These are phyloP conservation scores for Hydrolagus colliei DNA, from an alignment of 2,797 vertebrate species.

Conservation along the genomic window DNA sequence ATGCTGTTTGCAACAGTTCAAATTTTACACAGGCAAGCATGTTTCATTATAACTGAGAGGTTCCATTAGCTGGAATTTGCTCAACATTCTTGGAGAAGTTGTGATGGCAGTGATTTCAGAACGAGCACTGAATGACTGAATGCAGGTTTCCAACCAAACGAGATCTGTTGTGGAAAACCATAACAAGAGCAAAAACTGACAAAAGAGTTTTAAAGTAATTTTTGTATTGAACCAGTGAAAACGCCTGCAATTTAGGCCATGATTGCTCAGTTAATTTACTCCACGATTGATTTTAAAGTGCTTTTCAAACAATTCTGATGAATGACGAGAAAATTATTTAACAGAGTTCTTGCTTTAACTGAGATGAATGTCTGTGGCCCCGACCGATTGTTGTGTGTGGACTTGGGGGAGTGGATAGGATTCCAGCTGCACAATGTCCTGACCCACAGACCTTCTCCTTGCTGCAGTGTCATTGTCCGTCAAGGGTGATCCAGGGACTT, in stretches of 20 bases:
- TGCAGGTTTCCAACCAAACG: not conserved
- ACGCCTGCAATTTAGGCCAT: not conserved
- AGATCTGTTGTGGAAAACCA: not conserved
- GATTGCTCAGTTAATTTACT: not conserved
- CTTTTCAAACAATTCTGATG: slow-evolving; percentile 33
- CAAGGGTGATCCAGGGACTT: slow-evolving; percentile 40
- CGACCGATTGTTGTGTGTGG: slow-evolving; percentile 40
- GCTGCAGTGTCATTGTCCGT: slow-evolving; percentile 35
- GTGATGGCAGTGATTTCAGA: not conserved
- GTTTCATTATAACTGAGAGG: not conserved
- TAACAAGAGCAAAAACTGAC: not conserved
- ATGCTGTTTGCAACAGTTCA: too few species aligned
- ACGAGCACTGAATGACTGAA: not conserved
- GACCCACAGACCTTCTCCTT: slow-evolving; percentile 32
- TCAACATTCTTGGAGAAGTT: not conserved
- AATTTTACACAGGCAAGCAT: too few species aligned
- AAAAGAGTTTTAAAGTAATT: not conserved
- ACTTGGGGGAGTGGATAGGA: slow-evolving; percentile 40
- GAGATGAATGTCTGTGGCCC: slow-evolving; percentile 26
- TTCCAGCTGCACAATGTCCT: slow-evolving; percentile 40
- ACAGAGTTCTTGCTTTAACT: slow-evolving; percentile 26
- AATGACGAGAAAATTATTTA: slow-evolving; percentile 34
- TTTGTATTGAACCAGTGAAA: not conserved
- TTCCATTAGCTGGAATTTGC: not conserved
- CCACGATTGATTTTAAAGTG: not conserved